Percentiles rank a stretch among this genome's conserved stretches.
Evolutionary conservation across 2,888 invertebrate genomes (phyloP).

Genomic region (Micropterix aruncella): DNA sequence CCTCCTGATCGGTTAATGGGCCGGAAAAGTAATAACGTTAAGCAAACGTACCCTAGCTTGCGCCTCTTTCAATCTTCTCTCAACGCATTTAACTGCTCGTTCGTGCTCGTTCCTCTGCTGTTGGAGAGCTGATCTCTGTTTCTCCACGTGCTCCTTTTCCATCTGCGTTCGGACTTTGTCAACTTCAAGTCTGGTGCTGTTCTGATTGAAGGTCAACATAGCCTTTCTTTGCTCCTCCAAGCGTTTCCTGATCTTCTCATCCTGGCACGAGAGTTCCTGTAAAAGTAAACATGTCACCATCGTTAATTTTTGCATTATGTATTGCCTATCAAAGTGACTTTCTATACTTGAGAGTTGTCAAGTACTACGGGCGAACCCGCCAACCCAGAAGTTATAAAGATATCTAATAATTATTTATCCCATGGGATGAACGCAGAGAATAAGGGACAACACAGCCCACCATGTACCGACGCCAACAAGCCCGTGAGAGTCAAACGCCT

Average conservation of each 20-base stretch:
- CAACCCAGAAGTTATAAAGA: no score
- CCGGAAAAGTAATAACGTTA: neutral
- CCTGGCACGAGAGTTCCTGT: neutral
- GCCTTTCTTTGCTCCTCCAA: neutral
- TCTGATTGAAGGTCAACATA: constrained; percentile 13
- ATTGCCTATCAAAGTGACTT: no score
- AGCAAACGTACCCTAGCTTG: constrained; percentile 20
- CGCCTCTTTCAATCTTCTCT: constrained; percentile 26
- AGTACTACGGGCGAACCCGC: no score
- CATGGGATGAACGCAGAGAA: no score
- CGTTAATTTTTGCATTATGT: no score
- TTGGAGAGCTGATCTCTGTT: constrained; percentile 24
- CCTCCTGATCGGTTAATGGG: neutral
- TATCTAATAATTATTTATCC: no score
- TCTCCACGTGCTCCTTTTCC: constrained; percentile 25
- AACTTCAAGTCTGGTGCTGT: constrained; percentile 15
- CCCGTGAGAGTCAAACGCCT: no score
- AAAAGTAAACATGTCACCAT: neutral
- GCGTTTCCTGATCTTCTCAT: neutral
- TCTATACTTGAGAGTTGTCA: no score
- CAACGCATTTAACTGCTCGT: constrained; percentile 21
- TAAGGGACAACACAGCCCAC: no score
- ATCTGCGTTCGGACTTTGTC: constrained; percentile 20
- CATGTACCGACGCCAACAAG: no score
- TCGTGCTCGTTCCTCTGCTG: constrained; percentile 25